Base-by-base conservation (phyloP, 2,113 vertebrate genomes). In the Lepus europaeus region DNA sequence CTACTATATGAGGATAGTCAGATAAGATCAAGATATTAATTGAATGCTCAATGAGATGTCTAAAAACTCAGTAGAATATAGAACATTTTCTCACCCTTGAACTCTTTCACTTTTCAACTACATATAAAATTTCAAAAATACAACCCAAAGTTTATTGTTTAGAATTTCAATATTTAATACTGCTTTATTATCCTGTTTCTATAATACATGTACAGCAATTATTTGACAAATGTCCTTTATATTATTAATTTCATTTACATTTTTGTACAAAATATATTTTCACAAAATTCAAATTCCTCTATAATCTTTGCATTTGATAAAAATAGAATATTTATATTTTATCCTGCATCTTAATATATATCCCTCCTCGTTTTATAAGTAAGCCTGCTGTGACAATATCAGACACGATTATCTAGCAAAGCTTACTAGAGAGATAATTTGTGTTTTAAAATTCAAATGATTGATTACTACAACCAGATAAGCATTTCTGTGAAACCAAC, bases 401-500 rank as follows among this genome's bases (percentile, higher is more conserved):
- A 96, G 88, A 69, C 11, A 39, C 22, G 87, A 12, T 84, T 13
- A 93, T 78, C 84, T 73, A 45, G 87, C 12, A 90, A 92, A 93
- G 5, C n/a, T 63, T 87, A n/a, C 29, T 49, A 93, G 33, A 93
- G 77, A 85, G n/a, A 69, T 73, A 80, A 90, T 85, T 88, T 85
- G 11, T 72, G 78, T 95, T 95, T 87, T 88, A 93, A 93, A 82
- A 90, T 95, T 96, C 20, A 74, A 92, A 93, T 39, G 68, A 81
- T 88, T 59, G 80, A 87, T 96, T 87, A 74, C 56, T 92, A 66
- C 80, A 84, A 90, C 13, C 17, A 14, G 81, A 17, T 72, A 92
- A 95, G 3, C 19, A 93, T 85, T 93, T 88, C 45, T 80, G 80
- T 92, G 56, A 89, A 89, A 68, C 36, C 23, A 85, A 64, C n/a